Conservation (phyloP, 2,113 vertebrate genomes). For the Periophthalmus modestus region DNA sequence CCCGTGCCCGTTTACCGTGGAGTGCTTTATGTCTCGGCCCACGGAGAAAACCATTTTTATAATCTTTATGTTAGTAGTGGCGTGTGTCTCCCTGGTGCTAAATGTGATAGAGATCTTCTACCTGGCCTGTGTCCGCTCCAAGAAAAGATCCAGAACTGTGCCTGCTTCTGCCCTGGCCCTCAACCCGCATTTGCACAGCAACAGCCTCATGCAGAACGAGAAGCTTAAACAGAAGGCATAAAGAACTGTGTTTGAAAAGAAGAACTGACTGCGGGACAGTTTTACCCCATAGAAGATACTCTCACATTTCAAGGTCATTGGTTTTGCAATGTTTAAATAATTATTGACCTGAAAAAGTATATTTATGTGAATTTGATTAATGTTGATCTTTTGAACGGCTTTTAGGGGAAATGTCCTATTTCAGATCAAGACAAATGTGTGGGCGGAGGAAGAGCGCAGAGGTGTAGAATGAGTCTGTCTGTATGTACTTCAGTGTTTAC, state of each 20-base stretch:
- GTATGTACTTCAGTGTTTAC: background rate
- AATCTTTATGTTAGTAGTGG: slow-evolving; percentile 78
- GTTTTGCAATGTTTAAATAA: background rate
- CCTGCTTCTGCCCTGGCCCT: slow-evolving; percentile 1
- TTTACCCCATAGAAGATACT: background rate
- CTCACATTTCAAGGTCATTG: background rate
- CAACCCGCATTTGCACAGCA: slow-evolving; percentile 8
- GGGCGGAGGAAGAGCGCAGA: too few species aligned
- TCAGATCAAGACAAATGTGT: background rate
- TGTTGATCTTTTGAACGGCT: background rate
- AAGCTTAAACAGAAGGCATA: slow-evolving; percentile 29
- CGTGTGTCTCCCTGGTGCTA: slow-evolving; percentile 88
- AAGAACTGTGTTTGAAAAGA: background rate
- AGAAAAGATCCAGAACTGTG: slow-evolving; percentile 11
- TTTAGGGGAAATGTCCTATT: background rate
- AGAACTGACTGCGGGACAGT: background rate
- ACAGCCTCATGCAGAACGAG: slow-evolving; percentile 22
- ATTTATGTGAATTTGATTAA: background rate
- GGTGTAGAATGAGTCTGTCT: background rate
- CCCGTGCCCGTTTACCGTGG: slow-evolving; percentile 92
- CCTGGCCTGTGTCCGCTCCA: slow-evolving; percentile 63
- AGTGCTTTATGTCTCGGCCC: slow-evolving; percentile 95
- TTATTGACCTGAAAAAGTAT: background rate
- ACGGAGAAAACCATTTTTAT: slow-evolving; percentile 98
- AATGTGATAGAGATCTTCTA: slow-evolving; percentile 93